Conservation (phyloP, 2,888 invertebrate genomes). For the Acleris literana region DNA sequence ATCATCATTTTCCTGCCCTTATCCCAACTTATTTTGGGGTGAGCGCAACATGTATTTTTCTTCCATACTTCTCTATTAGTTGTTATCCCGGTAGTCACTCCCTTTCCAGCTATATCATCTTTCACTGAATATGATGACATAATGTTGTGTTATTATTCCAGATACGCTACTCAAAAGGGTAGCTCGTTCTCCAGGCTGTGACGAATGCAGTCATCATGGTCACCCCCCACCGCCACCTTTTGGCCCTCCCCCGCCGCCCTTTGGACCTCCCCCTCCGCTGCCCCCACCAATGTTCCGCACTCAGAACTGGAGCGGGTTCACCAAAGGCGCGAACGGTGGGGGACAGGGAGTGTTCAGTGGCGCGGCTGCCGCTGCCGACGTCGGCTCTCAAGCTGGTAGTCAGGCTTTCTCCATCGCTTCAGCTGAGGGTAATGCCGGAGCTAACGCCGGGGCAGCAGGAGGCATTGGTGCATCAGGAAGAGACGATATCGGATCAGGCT, state of each 20-base stretch:
- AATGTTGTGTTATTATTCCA: conserved; percentile 40
- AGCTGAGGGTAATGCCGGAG: conserved; percentile 31
- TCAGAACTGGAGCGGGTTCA: conserved; percentile 63
- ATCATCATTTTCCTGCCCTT: too few relatives aligned
- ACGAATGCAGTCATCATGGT: conserved; percentile 38
- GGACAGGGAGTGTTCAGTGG: conserved; percentile 62
- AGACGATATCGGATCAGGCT: conserved; percentile 4
- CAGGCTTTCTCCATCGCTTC: conserved; percentile 57
- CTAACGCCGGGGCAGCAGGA: conserved; percentile 6
- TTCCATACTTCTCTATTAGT: too few relatives aligned
- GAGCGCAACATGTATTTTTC: too few relatives aligned
- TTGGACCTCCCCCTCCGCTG: conserved; percentile 34
- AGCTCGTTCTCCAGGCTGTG: conserved; percentile 49
- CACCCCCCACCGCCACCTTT: conserved; percentile 32
- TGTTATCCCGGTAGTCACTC: too few relatives aligned
- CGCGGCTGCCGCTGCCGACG: conserved; percentile 54
- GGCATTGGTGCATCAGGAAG: conserved; percentile 1
- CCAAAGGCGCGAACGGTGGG: conserved; percentile 50
- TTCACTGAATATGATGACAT: neutral
- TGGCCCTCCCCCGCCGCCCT: neutral
- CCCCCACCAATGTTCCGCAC: conserved; percentile 53
- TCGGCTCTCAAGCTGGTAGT: conserved; percentile 46
- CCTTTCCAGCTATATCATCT: too few relatives aligned
- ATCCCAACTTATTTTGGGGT: too few relatives aligned
- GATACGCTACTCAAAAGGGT: conserved; percentile 46